These are phyloP conservation scores for Chloropsis hardwickii DNA, from an alignment of 2,113 vertebrate genomes.

Conservation along the genomic window DNA sequence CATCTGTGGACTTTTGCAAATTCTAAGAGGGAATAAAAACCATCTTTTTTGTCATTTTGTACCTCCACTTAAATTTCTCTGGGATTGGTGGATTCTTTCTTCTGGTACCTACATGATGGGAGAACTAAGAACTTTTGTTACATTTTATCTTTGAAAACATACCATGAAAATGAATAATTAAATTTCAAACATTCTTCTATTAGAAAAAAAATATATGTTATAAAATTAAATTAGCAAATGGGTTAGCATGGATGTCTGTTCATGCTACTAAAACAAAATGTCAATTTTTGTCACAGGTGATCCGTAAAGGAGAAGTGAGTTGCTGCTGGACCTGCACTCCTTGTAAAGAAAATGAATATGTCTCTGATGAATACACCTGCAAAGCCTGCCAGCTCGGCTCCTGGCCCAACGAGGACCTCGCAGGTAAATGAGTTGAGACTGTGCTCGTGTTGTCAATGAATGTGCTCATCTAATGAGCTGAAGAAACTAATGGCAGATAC, in stretches of 20 bases:
- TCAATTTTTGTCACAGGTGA: constrained; percentile 79
- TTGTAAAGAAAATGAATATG: constrained; percentile 96
- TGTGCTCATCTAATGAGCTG: neutral
- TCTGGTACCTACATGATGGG: neutral
- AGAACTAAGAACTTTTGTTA: neutral
- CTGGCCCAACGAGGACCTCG: constrained; percentile 91
- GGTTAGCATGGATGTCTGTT: neutral
- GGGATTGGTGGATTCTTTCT: neutral
- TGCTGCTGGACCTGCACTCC: constrained; percentile 98
- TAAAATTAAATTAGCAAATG: neutral
- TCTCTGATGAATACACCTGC: constrained; percentile 96
- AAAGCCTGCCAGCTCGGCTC: constrained; percentile 91
- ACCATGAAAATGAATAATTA: neutral
- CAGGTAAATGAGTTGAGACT: constrained; percentile 74
- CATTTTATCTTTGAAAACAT: neutral
- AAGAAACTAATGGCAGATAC: neutral
- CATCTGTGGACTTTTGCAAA: neutral
- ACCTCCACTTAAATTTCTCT: neutral
- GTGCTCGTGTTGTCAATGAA: neutral
- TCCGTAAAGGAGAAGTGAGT: constrained; percentile 98
- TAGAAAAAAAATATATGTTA: neutral
- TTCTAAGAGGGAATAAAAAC: neutral
- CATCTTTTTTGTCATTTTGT: neutral
- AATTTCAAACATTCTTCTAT: rapidly evolving
- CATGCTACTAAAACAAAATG: neutral